A percentile compares a stretch with the other conserved stretches of the same genome.
phyloP scores from a whole-genome alignment of 2,888 invertebrate species.

The Acanthopleura granulata region DNA sequence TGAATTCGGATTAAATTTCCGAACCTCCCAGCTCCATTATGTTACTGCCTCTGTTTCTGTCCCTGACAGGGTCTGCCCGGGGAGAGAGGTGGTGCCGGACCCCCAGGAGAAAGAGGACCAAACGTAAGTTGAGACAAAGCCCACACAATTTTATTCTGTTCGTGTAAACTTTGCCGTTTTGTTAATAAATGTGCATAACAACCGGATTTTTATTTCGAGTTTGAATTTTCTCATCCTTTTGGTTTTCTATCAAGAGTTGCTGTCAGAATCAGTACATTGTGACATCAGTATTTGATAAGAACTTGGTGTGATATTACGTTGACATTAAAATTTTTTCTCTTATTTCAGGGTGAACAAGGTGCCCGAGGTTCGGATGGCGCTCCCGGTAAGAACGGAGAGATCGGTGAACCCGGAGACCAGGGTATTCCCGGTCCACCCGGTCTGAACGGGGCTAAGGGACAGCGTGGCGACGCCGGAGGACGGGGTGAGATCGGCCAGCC shows the following conservation, averaged over 20 bases:
- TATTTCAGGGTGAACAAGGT: conserved; percentile 76
- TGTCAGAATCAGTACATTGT: background rate
- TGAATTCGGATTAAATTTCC: too few relatives aligned
- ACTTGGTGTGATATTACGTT: conserved; percentile 1
- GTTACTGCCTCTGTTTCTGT: background rate
- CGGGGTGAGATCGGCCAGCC: conserved; percentile 46
- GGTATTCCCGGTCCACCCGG: conserved; percentile 43
- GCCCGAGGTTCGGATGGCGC: conserved; percentile 63
- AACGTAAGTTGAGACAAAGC: conserved; percentile 34
- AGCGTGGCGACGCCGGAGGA: conserved; percentile 43
- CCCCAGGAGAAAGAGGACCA: conserved; percentile 47
- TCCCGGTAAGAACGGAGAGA: conserved; percentile 48
- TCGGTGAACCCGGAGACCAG: conserved; percentile 54
- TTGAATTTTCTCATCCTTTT: too few relatives aligned
- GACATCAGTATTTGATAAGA: background rate
- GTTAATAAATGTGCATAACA: too few relatives aligned
- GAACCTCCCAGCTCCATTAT: too few relatives aligned
- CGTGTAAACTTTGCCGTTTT: too few relatives aligned
- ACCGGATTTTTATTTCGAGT: too few relatives aligned
- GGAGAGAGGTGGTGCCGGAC: conserved; percentile 47
- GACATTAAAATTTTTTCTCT: conserved; percentile 3
- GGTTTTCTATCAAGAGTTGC: too few relatives aligned
- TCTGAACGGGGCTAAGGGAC: conserved; percentile 49
- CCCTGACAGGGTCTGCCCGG: conserved; percentile 47
- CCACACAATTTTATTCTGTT: too few relatives aligned